Percentiles rank a stretch among this genome's conserved stretches.
phyloP scores from a whole-genome alignment of 2,888 invertebrate genomes.

The Erynnis tages region DNA sequence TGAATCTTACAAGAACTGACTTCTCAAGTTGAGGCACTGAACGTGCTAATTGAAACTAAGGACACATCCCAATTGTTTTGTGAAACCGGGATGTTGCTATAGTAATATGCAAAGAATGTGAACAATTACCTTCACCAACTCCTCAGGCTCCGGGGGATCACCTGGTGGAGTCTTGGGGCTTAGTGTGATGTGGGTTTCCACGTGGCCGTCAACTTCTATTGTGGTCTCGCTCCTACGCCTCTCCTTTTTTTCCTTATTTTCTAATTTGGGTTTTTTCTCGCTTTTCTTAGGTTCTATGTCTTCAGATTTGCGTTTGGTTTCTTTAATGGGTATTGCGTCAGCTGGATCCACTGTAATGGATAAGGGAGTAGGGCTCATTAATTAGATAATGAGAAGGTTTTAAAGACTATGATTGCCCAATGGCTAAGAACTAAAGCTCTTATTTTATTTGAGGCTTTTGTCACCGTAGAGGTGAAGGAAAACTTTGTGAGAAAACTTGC shows the following conservation, averaged over 20 bases:
- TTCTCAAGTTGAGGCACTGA: no score
- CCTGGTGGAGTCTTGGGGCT: slow-evolving; percentile 91
- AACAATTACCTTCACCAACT: slow-evolving; percentile 88
- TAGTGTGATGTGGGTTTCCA: slow-evolving; percentile 88
- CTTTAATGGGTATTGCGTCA: slow-evolving; percentile 58
- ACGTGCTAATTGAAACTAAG: no score
- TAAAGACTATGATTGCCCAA: no score
- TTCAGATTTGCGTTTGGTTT: slow-evolving; percentile 56
- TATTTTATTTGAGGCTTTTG: no score
- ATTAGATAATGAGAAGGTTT: no score
- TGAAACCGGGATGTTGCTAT: no score
- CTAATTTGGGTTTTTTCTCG: slow-evolving; percentile 60
- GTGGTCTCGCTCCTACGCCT: slow-evolving; percentile 70
- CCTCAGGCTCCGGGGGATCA: slow-evolving; percentile 96
- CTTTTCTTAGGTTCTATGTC: slow-evolving; percentile 57
- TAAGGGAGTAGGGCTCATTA: background rate
- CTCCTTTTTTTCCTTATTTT: slow-evolving; percentile 50
- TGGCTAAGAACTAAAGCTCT: no score
- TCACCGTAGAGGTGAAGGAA: no score
- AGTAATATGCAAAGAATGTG: no score
- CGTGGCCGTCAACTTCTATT: slow-evolving; percentile 85
- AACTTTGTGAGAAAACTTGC: no score
- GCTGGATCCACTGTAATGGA: slow-evolving; percentile 64
- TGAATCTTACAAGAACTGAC: no score
- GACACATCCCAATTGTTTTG: no score